A percentile compares a stretch with the other conserved stretches of the same genome.
Conservation (phyloP, 2,797 vertebrate genomes). For the Chelon auratus region DNA sequence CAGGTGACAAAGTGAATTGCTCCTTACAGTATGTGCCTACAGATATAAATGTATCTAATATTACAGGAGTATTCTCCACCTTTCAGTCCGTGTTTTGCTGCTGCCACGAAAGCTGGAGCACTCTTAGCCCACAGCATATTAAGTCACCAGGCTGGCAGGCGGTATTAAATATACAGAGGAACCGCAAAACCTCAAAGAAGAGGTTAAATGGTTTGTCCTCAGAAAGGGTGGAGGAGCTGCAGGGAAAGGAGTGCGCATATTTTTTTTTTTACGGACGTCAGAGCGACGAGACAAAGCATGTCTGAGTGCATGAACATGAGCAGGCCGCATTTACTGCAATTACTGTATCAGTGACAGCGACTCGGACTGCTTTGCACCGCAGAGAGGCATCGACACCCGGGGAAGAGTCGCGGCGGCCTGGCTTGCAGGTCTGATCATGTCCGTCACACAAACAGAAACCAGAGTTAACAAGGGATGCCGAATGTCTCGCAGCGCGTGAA, state of each 20-base stretch:
- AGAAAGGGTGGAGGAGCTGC: background rate
- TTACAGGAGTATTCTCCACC: background rate
- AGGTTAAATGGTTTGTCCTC: background rate
- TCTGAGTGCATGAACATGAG: slow-evolving; percentile 53
- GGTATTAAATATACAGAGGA: background rate
- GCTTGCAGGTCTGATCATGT: slow-evolving; percentile 60
- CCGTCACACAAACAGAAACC: slow-evolving; percentile 2
- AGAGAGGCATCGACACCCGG: slow-evolving; percentile 56
- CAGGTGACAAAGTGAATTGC: too few relatives aligned
- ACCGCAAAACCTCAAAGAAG: too few relatives aligned
- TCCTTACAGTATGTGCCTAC: too few relatives aligned
- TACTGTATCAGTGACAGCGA: slow-evolving; percentile 63
- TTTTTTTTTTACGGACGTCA: slow-evolving; percentile 8
- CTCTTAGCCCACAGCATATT: background rate
- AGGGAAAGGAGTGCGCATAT: background rate
- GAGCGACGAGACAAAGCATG: slow-evolving; percentile 53
- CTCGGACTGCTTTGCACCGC: slow-evolving; percentile 42
- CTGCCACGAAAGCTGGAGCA: background rate
- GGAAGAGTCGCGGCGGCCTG: slow-evolving; percentile 32
- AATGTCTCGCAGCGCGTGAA: too few relatives aligned
- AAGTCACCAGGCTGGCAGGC: slow-evolving; percentile 1
- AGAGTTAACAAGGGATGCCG: too few relatives aligned
- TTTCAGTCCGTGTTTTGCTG: background rate
- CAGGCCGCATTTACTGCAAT: slow-evolving; percentile 63
- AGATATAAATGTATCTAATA: background rate